Percentiles rank a stretch among this genome's conserved stretches.
These are phyloP conservation scores for Felis chaus DNA, from an alignment of 2,113 vertebrate species.

Conservation along the genomic window DNA sequence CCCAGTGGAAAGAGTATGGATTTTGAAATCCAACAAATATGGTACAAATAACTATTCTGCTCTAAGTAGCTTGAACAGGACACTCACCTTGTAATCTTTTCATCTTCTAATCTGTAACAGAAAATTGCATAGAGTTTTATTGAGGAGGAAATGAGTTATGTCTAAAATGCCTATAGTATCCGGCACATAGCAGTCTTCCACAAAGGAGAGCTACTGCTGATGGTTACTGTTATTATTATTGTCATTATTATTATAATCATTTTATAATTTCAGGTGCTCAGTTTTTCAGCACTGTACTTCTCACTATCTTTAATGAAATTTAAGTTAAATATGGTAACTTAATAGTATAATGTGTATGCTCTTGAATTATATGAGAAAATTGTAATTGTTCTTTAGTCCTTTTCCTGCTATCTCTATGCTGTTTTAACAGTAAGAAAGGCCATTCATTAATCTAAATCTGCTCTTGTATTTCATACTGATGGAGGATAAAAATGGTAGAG, in stretches of 20 bases:
- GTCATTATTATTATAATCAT: not conserved
- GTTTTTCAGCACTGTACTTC: not conserved
- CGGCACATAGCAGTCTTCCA: not conserved
- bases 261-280: not conserved
- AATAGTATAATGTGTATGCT: not conserved
- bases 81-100: not conserved
- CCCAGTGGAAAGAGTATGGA: not conserved
- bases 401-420: not conserved
- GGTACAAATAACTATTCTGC: not conserved
- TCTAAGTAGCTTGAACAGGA: not conserved
- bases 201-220: not conserved
- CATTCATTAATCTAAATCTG: not conserved
- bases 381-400: not conserved
- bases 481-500: not conserved
- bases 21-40: conserved; percentile 12
- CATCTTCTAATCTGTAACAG: not conserved
- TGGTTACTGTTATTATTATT: not conserved
- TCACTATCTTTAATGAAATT: not conserved
- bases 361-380: not conserved
- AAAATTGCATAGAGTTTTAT: not conserved
- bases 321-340: not conserved
- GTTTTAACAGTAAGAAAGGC: not conserved
- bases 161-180: not conserved
- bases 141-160: not conserved
- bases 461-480: not conserved